phyloP scores from a whole-genome alignment of 2,113 vertebrate species.

The Dermatemys mawii region DNA sequence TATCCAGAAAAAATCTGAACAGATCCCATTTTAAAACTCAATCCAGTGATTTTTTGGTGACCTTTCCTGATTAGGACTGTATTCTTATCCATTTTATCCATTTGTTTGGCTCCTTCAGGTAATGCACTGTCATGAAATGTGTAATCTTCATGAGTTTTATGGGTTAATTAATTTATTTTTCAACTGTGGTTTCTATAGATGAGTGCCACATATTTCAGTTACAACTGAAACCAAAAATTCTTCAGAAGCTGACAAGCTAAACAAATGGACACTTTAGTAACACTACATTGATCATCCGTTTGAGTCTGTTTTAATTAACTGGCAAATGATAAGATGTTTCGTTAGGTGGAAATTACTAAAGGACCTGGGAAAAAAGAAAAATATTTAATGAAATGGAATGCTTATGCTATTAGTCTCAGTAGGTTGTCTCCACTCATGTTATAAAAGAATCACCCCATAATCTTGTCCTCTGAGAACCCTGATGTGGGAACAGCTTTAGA shows the following conservation, averaged over 20 bases:
- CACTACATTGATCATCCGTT: constrained; percentile 37
- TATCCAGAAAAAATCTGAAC: not conserved
- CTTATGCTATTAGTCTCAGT: constrained; percentile 38
- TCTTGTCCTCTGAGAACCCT: not conserved
- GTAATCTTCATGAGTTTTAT: not conserved
- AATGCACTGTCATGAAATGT: not conserved
- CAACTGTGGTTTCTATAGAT: constrained; percentile 48
- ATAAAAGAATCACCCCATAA: not conserved
- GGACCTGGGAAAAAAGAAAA: not conserved
- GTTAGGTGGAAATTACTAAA: constrained; percentile 59
- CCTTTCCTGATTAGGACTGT: not conserved
- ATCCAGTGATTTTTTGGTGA: not conserved
- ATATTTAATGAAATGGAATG: constrained; percentile 30
- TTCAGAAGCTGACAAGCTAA: constrained; percentile 53
- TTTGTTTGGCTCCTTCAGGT: not conserved
- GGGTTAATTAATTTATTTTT: constrained; percentile 39
- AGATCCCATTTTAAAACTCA: not conserved
- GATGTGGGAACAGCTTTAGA: not conserved
- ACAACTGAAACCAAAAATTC: not conserved
- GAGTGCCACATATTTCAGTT: not conserved
- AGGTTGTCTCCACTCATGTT: not conserved
- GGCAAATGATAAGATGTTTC: constrained; percentile 43
- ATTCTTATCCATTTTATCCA: not conserved
- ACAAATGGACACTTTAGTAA: constrained; percentile 50
- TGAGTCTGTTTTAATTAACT: constrained; percentile 65